phyloP scores from a whole-genome alignment of 2,797 vertebrate species.

The Diplodus sargus region DNA sequence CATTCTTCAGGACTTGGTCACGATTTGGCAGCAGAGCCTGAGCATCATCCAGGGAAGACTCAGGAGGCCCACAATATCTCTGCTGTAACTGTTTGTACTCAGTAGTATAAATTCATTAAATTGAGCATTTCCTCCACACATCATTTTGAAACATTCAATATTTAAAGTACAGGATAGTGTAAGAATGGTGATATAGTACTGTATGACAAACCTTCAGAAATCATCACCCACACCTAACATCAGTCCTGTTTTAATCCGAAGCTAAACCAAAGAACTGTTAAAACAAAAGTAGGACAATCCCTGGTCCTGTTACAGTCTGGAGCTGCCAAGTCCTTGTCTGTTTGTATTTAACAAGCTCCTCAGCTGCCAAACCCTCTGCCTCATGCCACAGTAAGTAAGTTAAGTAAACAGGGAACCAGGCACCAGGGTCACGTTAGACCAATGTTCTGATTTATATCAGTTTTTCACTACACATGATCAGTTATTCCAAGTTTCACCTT shows the following conservation, averaged over 20 bases:
- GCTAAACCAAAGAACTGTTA: conserved; percentile 2
- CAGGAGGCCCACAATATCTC: conserved; percentile 17
- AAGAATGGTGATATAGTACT: background rate
- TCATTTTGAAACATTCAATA: background rate
- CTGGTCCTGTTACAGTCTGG: conserved; percentile 20
- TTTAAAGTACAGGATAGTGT: background rate
- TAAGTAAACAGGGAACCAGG: background rate
- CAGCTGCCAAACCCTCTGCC: conserved; percentile 34
- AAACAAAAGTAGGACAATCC: conserved; percentile 17
- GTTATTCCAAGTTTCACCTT: background rate
- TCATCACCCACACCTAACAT: background rate
- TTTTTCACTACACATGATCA: conserved; percentile 1
- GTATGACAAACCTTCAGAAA: background rate
- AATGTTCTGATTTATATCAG: background rate
- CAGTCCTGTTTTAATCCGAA: conserved; percentile 6
- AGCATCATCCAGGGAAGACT: conserved; percentile 58
- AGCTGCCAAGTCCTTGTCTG: conserved; percentile 43
- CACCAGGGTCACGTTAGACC: conserved; percentile 3
- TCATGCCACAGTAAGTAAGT: background rate
- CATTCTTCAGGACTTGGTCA: conserved; percentile 76
- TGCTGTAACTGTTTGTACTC: background rate
- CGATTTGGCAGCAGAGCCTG: conserved; percentile 59
- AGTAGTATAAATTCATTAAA: background rate
- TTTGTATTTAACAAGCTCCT: conserved; percentile 46
- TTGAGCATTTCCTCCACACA: background rate